phyloP scores from a whole-genome alignment of 2,113 vertebrate genomes.

The Micromys minutus region DNA sequence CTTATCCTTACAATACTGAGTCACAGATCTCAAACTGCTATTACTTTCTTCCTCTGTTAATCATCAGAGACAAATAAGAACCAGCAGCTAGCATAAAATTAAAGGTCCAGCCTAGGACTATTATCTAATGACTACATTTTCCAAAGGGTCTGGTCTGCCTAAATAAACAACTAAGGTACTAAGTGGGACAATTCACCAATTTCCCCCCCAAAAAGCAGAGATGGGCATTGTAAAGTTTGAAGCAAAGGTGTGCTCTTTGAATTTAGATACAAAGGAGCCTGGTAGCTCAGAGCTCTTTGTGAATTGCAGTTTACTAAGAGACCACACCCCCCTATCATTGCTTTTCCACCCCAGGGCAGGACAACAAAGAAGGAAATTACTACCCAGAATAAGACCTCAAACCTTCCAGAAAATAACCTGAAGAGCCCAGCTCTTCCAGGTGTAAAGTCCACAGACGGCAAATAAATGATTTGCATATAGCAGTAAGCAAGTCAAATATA shows the following conservation, averaged over 20 bases:
- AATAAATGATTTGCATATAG: slow-evolving; percentile 37
- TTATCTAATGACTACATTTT: slow-evolving; percentile 27
- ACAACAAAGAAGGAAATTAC: slow-evolving; percentile 50
- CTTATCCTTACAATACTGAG: background rate
- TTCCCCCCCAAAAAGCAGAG: background rate
- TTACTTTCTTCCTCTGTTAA: slow-evolving; percentile 42
- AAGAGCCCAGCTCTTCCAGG: background rate
- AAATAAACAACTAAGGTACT: background rate
- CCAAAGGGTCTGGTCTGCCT: background rate
- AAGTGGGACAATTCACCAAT: background rate
- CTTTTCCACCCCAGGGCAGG: slow-evolving; percentile 13
- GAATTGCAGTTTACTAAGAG: slow-evolving; percentile 29
- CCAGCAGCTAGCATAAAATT: slow-evolving; percentile 6
- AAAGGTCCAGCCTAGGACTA: slow-evolving; percentile 51
- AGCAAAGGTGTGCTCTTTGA: slow-evolving; percentile 15
- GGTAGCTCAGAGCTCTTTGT: background rate
- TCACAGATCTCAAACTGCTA: background rate
- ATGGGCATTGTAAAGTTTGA: background rate
- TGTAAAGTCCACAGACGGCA: slow-evolving; percentile 17
- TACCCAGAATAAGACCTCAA: slow-evolving; percentile 30
- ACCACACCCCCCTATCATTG: background rate
- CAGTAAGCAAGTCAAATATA: background rate
- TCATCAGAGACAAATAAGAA: slow-evolving; percentile 35
- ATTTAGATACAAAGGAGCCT: slow-evolving; percentile 36
- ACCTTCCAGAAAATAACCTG: background rate